phyloP scores from a whole-genome alignment of 2,113 vertebrate species.

The Neotragus moschatus region DNA sequence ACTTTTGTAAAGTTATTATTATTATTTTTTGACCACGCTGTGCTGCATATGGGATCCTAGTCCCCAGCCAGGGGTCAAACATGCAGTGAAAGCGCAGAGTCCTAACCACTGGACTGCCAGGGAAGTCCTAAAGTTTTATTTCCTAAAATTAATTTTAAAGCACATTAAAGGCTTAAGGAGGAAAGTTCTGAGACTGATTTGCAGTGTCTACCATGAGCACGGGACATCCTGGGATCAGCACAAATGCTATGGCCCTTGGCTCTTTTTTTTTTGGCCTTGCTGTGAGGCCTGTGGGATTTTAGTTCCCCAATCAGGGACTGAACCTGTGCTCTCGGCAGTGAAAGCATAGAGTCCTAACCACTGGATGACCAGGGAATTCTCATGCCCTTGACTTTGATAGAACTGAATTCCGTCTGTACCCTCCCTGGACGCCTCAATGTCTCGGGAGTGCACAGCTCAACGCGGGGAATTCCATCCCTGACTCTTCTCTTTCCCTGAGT shows the following conservation, averaged over 20 bases:
- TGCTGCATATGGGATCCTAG: neutral
- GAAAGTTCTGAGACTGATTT: neutral
- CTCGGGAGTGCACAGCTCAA: neutral
- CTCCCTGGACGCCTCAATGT: neutral
- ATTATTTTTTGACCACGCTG: fast-evolving
- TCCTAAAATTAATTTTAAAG: neutral
- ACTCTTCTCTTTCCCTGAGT: neutral
- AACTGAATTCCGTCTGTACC: neutral
- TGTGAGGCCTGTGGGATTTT: neutral
- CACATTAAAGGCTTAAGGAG: neutral
- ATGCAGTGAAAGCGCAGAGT: neutral
- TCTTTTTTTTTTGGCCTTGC: neutral
- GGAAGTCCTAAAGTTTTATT: neutral
- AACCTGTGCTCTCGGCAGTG: neutral
- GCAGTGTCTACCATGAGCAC: neutral
- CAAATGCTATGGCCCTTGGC: neutral
- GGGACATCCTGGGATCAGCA: neutral
- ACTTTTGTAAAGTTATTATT: neutral
- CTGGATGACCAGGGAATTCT: neutral
- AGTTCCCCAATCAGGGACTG: neutral
- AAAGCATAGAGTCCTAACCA: neutral
- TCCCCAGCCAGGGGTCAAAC: neutral
- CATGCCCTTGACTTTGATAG: neutral
- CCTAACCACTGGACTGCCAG: neutral
- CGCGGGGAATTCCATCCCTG: fast-evolving